Evolutionary conservation across 1,140 invertebrate genomes (phyloP), one percentile per base, ranked within the genome.

Genomic region (Bombus balteatus): DNA sequence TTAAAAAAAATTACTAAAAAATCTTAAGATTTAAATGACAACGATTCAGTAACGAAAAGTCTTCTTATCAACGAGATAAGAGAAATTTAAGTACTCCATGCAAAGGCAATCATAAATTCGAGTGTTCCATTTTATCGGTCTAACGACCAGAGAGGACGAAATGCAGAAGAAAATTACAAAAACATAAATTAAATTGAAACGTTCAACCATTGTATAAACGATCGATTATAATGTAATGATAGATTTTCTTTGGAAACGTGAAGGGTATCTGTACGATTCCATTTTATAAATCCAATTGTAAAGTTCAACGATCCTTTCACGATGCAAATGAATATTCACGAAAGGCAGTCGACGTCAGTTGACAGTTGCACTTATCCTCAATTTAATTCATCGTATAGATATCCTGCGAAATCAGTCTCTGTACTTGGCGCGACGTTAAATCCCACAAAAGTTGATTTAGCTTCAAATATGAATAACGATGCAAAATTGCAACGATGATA

Each of bases 301-400:
- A 34, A 47, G 77, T 86, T 89, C 72, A 82, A 87, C 70, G 75
- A 81, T 72, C 66, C 53, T 62, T 88, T 53, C 53, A 25, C 53
- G 22, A 65, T 41, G 37, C 62, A 18, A 66, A 88, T 90, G 88
- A 90, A 90, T 90, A 90, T 90, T 87, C 79, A 90, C 65, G 47
- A 43, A 62, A 79, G 65, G 53, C 72, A 34, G 57, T 32, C 59
- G 15, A 41, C 57, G 71, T 39, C 62, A 83, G 79, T 85, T 78
- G 82, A 87, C 82, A 76, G 73, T 68, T 71, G 62, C 78, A 68
- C 82, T 89, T 81, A 82, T 71, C 85, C 86, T 78, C 76, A 70
- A 87, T 87, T 89, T 84, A 90, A 89, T 87, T 89, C 71, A 41
- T 65, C 43, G n/a, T 70, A 78, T 65, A 72, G 70, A 79, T 65